Percentiles rank a stretch among this genome's conserved stretches.
phyloP scores from a whole-genome alignment of 2,888 invertebrate genomes.

The Cremastobaeus sp. region DNA sequence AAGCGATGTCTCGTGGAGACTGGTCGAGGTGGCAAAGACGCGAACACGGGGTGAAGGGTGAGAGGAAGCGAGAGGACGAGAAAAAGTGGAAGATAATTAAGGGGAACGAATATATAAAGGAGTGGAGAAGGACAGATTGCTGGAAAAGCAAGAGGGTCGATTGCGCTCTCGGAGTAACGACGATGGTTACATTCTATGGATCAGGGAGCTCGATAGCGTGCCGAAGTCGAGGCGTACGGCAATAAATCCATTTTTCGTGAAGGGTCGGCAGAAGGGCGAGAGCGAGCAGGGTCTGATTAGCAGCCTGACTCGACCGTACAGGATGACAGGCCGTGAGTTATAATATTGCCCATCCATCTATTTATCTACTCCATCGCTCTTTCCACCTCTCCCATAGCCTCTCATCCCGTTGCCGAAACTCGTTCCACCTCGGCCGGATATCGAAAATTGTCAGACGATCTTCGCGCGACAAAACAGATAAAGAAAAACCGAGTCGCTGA shows the following conservation, averaged over 20 bases:
- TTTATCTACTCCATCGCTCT: constrained; percentile 77
- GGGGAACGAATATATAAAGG: constrained; percentile 39
- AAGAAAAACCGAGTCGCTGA: constrained; percentile 48
- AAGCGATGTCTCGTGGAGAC: too few relatives aligned
- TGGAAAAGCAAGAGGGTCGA: constrained; percentile 64
- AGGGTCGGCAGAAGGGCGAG: constrained; percentile 72
- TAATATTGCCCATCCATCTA: constrained; percentile 79
- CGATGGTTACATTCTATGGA: constrained; percentile 76
- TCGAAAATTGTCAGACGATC: constrained; percentile 56
- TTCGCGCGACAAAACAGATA: constrained; percentile 54
- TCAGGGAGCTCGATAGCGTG: constrained; percentile 79
- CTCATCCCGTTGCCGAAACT: constrained; percentile 61
- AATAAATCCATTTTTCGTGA: constrained; percentile 79
- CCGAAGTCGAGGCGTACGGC: constrained; percentile 78
- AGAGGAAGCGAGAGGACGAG: constrained; percentile 16
- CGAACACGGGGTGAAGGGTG: constrained; percentile 12
- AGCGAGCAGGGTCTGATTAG: constrained; percentile 78
- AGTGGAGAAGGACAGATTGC: constrained; percentile 38
- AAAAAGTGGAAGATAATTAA: too few relatives aligned
- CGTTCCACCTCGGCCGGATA: constrained; percentile 61
- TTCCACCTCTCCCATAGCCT: constrained; percentile 63
- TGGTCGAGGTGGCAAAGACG: constrained; percentile 7
- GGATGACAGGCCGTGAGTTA: constrained; percentile 79
- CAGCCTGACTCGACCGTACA: constrained; percentile 78
- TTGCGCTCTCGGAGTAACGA: constrained; percentile 66